Percentiles rank a stretch among this genome's conserved stretches.
These are phyloP conservation scores for Microtus montanus DNA, from an alignment of 2,113 vertebrate species.

Conservation along the genomic window DNA sequence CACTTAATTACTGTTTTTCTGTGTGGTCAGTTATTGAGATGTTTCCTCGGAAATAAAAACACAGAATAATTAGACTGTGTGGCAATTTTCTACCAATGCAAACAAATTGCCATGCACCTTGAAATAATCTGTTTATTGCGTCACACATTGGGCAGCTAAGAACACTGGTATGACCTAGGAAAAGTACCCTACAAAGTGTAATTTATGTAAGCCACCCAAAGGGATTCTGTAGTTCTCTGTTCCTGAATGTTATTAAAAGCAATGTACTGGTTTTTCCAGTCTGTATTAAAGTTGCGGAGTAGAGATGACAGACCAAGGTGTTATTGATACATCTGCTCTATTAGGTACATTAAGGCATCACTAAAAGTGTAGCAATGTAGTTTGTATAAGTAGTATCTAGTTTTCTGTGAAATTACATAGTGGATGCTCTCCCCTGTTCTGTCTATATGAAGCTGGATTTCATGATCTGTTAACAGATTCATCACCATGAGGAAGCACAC, in stretches of 20 bases:
- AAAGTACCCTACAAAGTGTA: neutral
- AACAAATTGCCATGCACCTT: neutral
- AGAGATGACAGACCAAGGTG: neutral
- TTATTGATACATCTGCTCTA: neutral
- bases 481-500: neutral
- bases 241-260: neutral
- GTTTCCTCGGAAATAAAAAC: neutral
- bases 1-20: constrained; percentile 1
- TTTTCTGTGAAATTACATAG: constrained; percentile 6
- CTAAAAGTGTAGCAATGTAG: neutral
- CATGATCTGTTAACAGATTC: neutral
- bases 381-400: neutral
- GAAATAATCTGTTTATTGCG: neutral
- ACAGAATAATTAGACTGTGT: neutral
- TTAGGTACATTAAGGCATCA: neutral
- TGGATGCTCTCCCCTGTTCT: neutral
- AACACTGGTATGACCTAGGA: neutral
- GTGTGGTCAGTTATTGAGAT: neutral
- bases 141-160: neutral
- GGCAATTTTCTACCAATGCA: neutral
- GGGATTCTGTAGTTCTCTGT: neutral
- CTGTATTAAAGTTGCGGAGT: neutral
- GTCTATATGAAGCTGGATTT: neutral
- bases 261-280: neutral
- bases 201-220: neutral